Percentiles rank a stretch among this genome's conserved stretches.
Conservation (phyloP, 1,140 invertebrate genomes). For the Hypothenemus hampei region DNA sequence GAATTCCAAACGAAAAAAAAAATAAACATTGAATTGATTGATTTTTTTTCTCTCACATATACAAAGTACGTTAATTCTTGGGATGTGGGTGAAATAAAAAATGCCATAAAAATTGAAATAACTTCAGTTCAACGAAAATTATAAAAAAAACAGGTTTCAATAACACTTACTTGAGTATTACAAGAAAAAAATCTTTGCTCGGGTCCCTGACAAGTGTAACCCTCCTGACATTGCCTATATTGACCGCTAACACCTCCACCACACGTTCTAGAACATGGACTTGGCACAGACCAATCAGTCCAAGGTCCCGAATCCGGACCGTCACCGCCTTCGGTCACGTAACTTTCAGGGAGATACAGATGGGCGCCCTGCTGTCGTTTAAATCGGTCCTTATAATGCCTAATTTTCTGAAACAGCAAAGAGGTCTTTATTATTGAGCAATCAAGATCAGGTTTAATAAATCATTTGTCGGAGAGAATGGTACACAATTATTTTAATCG, state of each 20-base stretch:
- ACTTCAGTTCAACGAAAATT: background rate
- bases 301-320: slow-evolving; percentile 56
- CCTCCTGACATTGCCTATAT: slow-evolving; percentile 60
- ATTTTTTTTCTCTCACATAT: too few relatives aligned
- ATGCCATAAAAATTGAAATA: background rate
- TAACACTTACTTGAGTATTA: slow-evolving; percentile 67
- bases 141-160: background rate
- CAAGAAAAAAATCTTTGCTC: slow-evolving; percentile 82
- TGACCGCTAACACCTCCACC: slow-evolving; percentile 82
- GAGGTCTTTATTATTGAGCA: too few relatives aligned
- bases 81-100: too few relatives aligned
- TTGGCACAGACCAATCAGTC: slow-evolving; percentile 71
- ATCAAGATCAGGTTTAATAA: too few relatives aligned
- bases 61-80: too few relatives aligned
- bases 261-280: slow-evolving; percentile 78
- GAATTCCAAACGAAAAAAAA: too few relatives aligned
- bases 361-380: slow-evolving; percentile 68
- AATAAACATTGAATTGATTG: too few relatives aligned
- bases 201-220: slow-evolving; percentile 68
- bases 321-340: slow-evolving; percentile 57
- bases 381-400: slow-evolving; percentile 56
- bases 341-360: slow-evolving; percentile 61
- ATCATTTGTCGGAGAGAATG: too few relatives aligned
- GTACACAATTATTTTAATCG: too few relatives aligned
- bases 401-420: slow-evolving; percentile 43